These are phyloP conservation scores for Trogon surrucura DNA, from an alignment of 2,113 vertebrate genomes.

Conservation along the genomic window DNA sequence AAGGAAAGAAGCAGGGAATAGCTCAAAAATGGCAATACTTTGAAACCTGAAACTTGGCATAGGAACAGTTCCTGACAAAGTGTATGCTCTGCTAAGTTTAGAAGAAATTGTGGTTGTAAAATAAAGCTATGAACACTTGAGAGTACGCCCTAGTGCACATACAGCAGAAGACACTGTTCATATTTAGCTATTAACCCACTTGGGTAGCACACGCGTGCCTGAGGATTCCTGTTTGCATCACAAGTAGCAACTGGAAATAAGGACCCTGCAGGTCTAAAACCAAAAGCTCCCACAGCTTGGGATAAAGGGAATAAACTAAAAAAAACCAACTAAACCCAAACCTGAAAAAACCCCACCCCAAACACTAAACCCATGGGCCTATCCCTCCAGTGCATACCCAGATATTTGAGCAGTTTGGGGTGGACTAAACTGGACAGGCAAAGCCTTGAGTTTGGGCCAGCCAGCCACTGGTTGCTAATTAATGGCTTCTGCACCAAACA, in stretches of 20 bases:
- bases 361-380: no score
- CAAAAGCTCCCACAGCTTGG: neutral
- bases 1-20: slow-evolving; percentile 34
- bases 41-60: slow-evolving; percentile 61
- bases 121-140: neutral
- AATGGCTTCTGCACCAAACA: neutral
- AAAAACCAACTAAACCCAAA: neutral
- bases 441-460: neutral
- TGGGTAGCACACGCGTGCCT: rapidly evolving
- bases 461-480: neutral
- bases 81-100: slow-evolving; percentile 60
- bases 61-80: slow-evolving; percentile 45
- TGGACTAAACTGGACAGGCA: neutral
- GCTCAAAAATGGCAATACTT: slow-evolving; percentile 39
- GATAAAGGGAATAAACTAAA: neutral
- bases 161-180: slow-evolving; percentile 21
- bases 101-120: slow-evolving; percentile 50
- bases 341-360: no score
- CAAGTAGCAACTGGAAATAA: neutral
- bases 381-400: neutral
- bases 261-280: neutral
- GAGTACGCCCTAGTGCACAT: neutral
- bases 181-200: neutral
- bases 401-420: neutral
- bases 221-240: neutral